Base-by-base conservation (phyloP, 2,797 vertebrate genomes). In the Percopsis omiscomaycus region DNA sequence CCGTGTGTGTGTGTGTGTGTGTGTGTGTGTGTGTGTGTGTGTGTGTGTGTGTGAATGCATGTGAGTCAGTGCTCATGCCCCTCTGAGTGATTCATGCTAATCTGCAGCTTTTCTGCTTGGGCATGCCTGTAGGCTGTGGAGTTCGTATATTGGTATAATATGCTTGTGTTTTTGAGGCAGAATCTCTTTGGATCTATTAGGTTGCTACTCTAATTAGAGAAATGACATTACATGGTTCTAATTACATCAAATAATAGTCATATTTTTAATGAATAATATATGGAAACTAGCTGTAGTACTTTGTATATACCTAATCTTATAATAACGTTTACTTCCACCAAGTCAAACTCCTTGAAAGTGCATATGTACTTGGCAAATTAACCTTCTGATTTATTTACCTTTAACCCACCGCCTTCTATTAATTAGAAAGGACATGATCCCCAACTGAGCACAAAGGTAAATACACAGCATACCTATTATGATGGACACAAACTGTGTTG, bases 91-190 rank as follows among this genome's bases (percentile, higher is more conserved):
- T 61, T 65, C 56, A 71, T 55, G 22, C 51, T 60, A 50, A 53
- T 52, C 52, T 61, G 60, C 68, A 71, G 63, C 75, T 59, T 71
- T 44, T 66, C 3, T 4, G 50, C 44, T 64, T 66, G 5, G 14
- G n/a, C 63, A 45, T 66, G 53, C 37, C 37, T 67, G 67, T 30
- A 51, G 69, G 64, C 55, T 66, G 65, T 65, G 68, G 61, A 64
- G 66, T 61, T 13, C 12, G 58, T 64, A 59, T 55, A 56, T 61
- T 1, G 3, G 67, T 50, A 46, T 9, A 42, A 42, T 42, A 42
- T 63, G 61, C 52, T 59, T 58, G 46, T 29, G 48, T 58, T 53
- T 5, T 32, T 69, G 55, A 67, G 37, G 37, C 53, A 59, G 52
- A 74, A 32, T 65, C 48, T 61, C 47, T 74, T 74, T 55, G 61